Conservation (phyloP, 2,888 invertebrate species). For the Campoplex nolae region DNA sequence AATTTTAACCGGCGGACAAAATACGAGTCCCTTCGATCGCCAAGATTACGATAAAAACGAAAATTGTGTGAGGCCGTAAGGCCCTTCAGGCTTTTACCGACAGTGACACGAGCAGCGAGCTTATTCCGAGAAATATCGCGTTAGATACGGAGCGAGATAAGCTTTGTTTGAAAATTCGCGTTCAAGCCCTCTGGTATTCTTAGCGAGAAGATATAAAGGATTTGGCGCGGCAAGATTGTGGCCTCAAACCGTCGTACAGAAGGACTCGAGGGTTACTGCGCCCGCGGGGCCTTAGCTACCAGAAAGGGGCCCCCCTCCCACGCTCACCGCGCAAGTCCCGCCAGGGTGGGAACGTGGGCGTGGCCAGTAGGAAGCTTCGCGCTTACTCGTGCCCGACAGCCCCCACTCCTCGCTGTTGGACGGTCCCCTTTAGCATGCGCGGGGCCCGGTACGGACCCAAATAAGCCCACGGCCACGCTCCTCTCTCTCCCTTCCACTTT, state of each 20-base stretch:
- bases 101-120: constrained; percentile 44
- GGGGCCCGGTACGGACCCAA: constrained; percentile 53
- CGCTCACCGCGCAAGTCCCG: constrained; percentile 54
- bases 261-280: constrained; percentile 85
- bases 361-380: constrained; percentile 64
- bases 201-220: constrained; percentile 21
- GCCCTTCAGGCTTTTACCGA: constrained; percentile 12
- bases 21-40: constrained; percentile 2
- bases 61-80: not conserved
- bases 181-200: constrained; percentile 14
- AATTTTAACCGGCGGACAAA: constrained; percentile 36
- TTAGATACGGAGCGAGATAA: constrained; percentile 1
- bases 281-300: constrained; percentile 85
- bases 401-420: constrained; percentile 60
- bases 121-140: constrained; percentile 8
- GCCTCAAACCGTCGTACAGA: constrained; percentile 83
- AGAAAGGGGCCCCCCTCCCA: constrained; percentile 74
- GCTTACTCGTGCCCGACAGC: constrained; percentile 48
- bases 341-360: constrained; percentile 73
- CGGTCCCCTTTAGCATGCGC: constrained; percentile 36
- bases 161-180: constrained; percentile 22
- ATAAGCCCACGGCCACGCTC: constrained; percentile 40
- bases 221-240: constrained; percentile 71
- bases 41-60: constrained; percentile 1
- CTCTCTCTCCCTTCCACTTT: not conserved